These are phyloP conservation scores for Zaprionus vittiger DNA, from an alignment of 1,140 invertebrate genomes.

Conservation along the genomic window DNA sequence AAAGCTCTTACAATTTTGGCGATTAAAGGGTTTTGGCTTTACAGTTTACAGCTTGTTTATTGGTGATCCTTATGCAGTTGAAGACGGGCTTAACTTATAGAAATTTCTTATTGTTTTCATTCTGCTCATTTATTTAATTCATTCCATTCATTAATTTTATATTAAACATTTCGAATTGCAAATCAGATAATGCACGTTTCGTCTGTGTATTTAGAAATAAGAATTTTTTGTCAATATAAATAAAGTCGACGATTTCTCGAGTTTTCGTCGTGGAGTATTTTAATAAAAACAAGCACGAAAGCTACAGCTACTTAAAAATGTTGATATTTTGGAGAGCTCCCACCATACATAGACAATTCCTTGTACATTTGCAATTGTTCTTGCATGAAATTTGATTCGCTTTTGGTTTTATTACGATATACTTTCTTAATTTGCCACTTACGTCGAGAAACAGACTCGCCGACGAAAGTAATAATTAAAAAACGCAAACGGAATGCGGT, in stretches of 20 bases:
- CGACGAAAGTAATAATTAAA: constrained; percentile 39
- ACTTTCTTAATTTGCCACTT: constrained; percentile 47
- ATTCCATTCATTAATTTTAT: too few relatives aligned
- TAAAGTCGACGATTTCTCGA: too few relatives aligned
- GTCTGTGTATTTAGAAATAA: too few relatives aligned
- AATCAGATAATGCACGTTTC: too few relatives aligned
- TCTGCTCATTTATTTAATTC: too few relatives aligned
- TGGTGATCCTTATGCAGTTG: too few relatives aligned
- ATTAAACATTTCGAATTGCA: too few relatives aligned
- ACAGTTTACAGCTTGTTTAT: neutral
- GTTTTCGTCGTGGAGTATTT: too few relatives aligned
- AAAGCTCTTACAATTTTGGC: neutral
- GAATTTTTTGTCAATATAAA: too few relatives aligned
- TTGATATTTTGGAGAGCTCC: neutral
- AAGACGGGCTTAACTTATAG: neutral
- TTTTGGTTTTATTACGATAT: constrained; percentile 19
- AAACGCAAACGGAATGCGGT: constrained; percentile 24
- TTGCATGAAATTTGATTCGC: constrained; percentile 33
- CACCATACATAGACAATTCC: neutral
- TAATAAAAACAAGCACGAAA: too few relatives aligned
- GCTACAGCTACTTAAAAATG: neutral
- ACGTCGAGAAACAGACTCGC: constrained; percentile 18
- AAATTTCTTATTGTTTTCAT: neutral
- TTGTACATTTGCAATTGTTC: constrained; percentile 6
- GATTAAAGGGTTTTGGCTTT: neutral